Conservation (phyloP, 2,888 invertebrate species). For the Apeira syringaria region DNA sequence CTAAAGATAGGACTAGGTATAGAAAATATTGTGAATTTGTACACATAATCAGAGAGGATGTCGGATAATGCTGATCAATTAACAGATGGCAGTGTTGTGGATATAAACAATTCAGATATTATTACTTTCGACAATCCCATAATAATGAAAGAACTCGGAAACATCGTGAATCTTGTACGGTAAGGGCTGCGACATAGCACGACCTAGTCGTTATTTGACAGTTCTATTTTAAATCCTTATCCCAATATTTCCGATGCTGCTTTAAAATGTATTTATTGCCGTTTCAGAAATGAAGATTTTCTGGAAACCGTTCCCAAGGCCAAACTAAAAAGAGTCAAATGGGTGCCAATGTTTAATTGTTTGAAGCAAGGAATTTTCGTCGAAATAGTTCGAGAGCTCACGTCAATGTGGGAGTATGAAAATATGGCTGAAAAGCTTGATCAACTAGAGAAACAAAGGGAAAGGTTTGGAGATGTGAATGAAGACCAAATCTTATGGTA, state of each 20-base stretch:
- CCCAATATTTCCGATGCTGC: too few relatives aligned
- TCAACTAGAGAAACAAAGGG: constrained; percentile 64
- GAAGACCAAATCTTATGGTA: constrained; percentile 52
- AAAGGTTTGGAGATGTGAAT: constrained; percentile 59
- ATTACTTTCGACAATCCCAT: constrained; percentile 65
- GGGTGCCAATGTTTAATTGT: constrained; percentile 72
- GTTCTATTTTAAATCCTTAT: too few relatives aligned
- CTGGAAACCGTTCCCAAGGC: constrained; percentile 68
- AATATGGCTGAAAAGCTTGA: constrained; percentile 67
- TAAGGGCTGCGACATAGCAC: too few relatives aligned
- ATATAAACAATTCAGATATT: constrained; percentile 51
- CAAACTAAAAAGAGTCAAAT: constrained; percentile 67
- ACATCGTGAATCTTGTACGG: constrained; percentile 68
- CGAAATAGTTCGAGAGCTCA: constrained; percentile 70
- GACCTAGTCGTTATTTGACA: too few relatives aligned
- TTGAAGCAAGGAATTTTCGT: constrained; percentile 67
- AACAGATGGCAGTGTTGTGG: constrained; percentile 37
- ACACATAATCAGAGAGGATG: constrained; percentile 42
- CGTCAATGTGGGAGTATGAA: constrained; percentile 73
- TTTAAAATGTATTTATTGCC: too few relatives aligned
- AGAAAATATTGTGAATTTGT: too few relatives aligned
- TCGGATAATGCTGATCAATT: constrained; percentile 50
- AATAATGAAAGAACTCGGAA: constrained; percentile 70
- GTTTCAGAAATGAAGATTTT: constrained; percentile 70
- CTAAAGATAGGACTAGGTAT: too few relatives aligned